Conservation (phyloP, 2,113 vertebrate genomes). For the Atractosteus spatula region DNA sequence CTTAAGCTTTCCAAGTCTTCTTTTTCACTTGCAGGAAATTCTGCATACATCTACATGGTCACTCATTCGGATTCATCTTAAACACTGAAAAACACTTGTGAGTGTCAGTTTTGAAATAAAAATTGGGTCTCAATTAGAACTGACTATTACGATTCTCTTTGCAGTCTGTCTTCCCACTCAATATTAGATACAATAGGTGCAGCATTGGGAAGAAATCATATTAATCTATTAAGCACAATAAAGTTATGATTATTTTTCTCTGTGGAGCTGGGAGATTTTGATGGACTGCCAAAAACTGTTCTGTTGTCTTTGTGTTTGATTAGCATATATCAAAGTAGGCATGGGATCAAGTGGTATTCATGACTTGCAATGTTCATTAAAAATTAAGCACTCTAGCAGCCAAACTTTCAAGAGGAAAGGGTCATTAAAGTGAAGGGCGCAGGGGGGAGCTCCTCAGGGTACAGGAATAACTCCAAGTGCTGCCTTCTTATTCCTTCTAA, state of each 20-base stretch:
- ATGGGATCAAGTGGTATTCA: constrained; percentile 1
- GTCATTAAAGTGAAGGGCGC: constrained; percentile 12
- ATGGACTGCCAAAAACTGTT: not conserved
- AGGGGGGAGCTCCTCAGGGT: constrained; percentile 4
- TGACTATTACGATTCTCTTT: no score
- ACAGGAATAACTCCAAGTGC: not conserved
- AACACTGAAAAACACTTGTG: no score
- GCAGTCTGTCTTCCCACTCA: no score
- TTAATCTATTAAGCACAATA: no score
- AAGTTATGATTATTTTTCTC: not conserved
- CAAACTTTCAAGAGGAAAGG: not conserved
- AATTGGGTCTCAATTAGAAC: no score
- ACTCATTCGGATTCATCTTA: no score
- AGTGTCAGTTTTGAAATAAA: no score
- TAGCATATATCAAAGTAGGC: not conserved
- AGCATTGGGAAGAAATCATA: not conserved
- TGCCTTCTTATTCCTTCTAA: constrained; percentile 1
- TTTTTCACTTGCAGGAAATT: no score
- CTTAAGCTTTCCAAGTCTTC: no score
- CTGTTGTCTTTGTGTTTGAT: not conserved
- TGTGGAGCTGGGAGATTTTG: not conserved
- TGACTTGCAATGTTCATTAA: constrained; percentile 2
- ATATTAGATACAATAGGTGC: not conserved
- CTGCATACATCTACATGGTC: no score
- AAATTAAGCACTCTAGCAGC: constrained; percentile 1